Base-by-base conservation (phyloP, 2,113 vertebrate species). In the Sturnira hondurensis region DNA sequence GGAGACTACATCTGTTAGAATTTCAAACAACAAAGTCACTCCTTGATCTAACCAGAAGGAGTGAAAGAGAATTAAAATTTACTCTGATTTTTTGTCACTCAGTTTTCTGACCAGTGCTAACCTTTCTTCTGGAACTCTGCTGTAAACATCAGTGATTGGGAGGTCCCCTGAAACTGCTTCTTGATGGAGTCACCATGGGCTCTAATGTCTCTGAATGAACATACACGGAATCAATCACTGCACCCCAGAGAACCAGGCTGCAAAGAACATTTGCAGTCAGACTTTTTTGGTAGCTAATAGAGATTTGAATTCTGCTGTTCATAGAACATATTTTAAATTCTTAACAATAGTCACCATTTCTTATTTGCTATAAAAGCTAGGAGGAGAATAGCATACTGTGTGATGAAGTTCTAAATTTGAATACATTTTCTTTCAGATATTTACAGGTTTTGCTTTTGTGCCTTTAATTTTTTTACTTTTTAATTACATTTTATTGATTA, bases 361-460 rank as follows among this genome's bases (percentile, higher is more conserved):
- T 89, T 24, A 36, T 70, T 88, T 77, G 50, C 77, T 38, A 14
- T 20, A 36, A 47, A 7, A 67, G 80, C n/a, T 82, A 31, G 73
- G 36, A 31, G 73, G 36, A 65, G n/a, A 83, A 88, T 52, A 41
- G 26, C 71, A 20, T 86, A 61, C 13, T 80, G 15, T 88, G 33
- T 73, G 80, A 74, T 94, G 20, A 90, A 90, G 45, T 95, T 83
- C 36, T 47, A 41, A 90, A 83, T 90, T 93, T 58, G 80, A 70
- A 36, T 89, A 63, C 4, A 56, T 63, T 89, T 94, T 86, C 45
- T 95, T 86, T 76, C 80, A 14, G 16, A 50, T 87, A 8, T 82
- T 94, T 68, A n/a, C 5, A 58, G 56, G 5, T 54, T 92, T 96
- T 68, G 38, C 31, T 86, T 74, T 88, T 65, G 52, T 81, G 20